phyloP scores from a whole-genome alignment of 2,888 invertebrate genomes.

The Saturnia japonica region DNA sequence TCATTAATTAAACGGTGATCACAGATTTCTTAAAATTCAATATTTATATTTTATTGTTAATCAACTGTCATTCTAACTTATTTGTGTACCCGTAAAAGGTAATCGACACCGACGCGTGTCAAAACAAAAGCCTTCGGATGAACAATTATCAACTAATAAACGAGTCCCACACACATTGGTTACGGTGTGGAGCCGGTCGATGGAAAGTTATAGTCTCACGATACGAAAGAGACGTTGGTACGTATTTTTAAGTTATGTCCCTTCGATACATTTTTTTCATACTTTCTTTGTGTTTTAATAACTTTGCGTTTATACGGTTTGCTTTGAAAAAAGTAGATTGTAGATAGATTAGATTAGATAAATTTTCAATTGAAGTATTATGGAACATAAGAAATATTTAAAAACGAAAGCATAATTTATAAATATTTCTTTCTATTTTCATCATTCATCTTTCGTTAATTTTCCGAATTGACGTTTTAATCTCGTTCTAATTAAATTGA shows the following conservation, averaged over 20 bases:
- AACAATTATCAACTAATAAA: conserved; percentile 37
- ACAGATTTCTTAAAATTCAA: not conserved
- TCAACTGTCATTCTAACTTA: not conserved
- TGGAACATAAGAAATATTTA: not conserved
- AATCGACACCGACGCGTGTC: conserved; percentile 24
- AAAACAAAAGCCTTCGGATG: conserved; percentile 27
- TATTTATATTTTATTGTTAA: not conserved
- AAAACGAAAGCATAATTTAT: not conserved
- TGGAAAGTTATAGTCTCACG: conserved; percentile 9
- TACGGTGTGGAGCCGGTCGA: conserved; percentile 12
- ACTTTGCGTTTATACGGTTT: not conserved
- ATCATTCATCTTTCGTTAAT: not conserved
- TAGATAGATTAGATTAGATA: too few species aligned
- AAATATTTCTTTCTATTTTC: not conserved
- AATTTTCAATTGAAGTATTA: not conserved
- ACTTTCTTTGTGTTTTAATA: not conserved
- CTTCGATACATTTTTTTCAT: not conserved
- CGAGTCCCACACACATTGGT: conserved; percentile 29
- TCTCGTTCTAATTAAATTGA: not conserved
- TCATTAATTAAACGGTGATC: not conserved
- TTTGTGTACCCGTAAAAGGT: conserved; percentile 4
- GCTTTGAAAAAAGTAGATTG: too few species aligned
- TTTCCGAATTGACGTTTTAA: not conserved
- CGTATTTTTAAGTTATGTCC: not conserved
- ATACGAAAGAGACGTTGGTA: not conserved